These are phyloP conservation scores for Melinaea marsaeus DNA, from an alignment of 2,888 invertebrate genomes.

Conservation along the genomic window DNA sequence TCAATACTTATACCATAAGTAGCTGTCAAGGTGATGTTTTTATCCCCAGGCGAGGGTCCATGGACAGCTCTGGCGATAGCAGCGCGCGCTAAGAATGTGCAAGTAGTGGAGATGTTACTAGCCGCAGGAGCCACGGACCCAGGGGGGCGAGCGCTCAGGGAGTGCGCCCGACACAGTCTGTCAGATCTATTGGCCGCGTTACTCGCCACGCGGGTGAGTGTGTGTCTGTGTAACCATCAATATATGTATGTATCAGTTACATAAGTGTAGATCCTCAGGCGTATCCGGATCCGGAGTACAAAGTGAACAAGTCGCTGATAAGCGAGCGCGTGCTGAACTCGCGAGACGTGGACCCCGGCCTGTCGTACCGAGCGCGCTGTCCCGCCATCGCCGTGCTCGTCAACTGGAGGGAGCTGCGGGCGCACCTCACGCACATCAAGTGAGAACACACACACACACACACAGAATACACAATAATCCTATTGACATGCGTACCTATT, in stretches of 20 bases:
- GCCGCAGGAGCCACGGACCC: slow-evolving; percentile 92
- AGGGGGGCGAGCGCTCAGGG: slow-evolving; percentile 87
- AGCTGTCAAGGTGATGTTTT: neutral
- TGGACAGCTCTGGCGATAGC: slow-evolving; percentile 70
- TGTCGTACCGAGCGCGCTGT: slow-evolving; percentile 88
- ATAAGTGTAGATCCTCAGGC: slow-evolving; percentile 68
- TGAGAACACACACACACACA: slow-evolving; percentile 28
- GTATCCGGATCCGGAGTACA: slow-evolving; percentile 93
- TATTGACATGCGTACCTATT: too few species aligned
- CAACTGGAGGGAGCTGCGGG: slow-evolving; percentile 91
- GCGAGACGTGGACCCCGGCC: slow-evolving; percentile 70
- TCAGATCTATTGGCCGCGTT: slow-evolving; percentile 83
- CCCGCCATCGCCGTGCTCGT: slow-evolving; percentile 91
- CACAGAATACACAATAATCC: too few species aligned
- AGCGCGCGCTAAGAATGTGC: slow-evolving; percentile 72
- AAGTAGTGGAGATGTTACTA: slow-evolving; percentile 86
- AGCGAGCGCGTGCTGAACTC: slow-evolving; percentile 79
- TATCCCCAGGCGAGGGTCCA: slow-evolving; percentile 44
- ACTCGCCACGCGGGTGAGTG: slow-evolving; percentile 85
- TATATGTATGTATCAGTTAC: neutral
- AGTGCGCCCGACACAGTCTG: slow-evolving; percentile 86
- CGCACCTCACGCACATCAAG: slow-evolving; percentile 49
- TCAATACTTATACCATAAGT: too few species aligned
- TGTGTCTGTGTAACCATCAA: neutral
- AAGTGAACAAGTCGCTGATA: slow-evolving; percentile 92